These are phyloP conservation scores for Equus przewalskii DNA, from an alignment of 2,113 vertebrate species.

Conservation along the genomic window DNA sequence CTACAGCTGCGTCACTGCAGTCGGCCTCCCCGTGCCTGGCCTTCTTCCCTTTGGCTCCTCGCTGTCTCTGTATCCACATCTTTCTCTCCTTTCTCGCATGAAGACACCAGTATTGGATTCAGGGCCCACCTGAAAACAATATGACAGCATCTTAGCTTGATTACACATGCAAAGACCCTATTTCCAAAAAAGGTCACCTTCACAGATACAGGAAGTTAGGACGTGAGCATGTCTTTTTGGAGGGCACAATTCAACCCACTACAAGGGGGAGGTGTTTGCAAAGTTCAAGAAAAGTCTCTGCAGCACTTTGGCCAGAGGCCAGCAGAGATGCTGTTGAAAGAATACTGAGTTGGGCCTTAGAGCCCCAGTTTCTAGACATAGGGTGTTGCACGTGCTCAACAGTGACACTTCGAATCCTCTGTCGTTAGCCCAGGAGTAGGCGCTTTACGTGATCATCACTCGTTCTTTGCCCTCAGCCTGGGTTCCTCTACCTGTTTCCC, in stretches of 20 bases:
- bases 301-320: not conserved
- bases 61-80: not conserved
- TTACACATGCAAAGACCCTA: not conserved
- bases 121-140: not conserved
- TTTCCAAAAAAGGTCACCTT: not conserved
- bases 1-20: accelerated
- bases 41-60: not conserved
- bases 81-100: not conserved
- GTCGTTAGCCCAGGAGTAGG: not conserved
- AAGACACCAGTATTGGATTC: not conserved
- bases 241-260: not conserved
- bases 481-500: not conserved
- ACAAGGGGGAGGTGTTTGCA: not conserved
- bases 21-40: not conserved
- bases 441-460: not conserved
- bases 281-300: not conserved
- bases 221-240: not conserved
- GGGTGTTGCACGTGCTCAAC: not conserved
- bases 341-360: not conserved
- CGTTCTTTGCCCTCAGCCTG: not conserved
- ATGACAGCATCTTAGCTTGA: not conserved
- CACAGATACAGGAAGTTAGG: not conserved
- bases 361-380: not conserved
- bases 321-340: not conserved
- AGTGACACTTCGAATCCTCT: not conserved